These are phyloP conservation scores for Callyntrura sp. DNA, from an alignment of 2,888 invertebrate genomes.

Conservation along the genomic window DNA sequence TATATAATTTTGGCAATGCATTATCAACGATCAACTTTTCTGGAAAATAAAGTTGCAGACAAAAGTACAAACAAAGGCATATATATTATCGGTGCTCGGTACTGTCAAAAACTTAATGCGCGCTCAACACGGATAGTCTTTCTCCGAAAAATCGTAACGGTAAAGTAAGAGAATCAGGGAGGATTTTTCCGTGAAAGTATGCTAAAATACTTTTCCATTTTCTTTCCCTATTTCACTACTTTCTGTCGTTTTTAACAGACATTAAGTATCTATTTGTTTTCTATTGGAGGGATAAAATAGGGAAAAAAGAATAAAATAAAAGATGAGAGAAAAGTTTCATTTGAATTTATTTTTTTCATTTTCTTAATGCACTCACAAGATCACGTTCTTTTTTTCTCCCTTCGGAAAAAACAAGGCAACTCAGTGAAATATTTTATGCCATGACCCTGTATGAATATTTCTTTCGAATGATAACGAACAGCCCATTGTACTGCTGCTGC, in stretches of 20 bases:
- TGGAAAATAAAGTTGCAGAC: slow-evolving; percentile 10
- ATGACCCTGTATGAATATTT: slow-evolving; percentile 50
- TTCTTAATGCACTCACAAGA: slow-evolving; percentile 54
- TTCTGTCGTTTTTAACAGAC: not conserved
- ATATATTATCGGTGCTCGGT: slow-evolving; percentile 2
- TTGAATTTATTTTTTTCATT: slow-evolving; percentile 59
- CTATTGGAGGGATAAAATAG: slow-evolving; percentile 18
- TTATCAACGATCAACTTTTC: slow-evolving; percentile 29
- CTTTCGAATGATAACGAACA: slow-evolving; percentile 39
- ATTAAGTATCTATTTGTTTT: slow-evolving; percentile 36
- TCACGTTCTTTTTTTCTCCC: not conserved
- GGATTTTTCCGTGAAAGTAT: not conserved
- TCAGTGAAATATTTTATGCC: slow-evolving; percentile 46
- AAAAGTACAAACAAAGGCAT: slow-evolving; percentile 24
- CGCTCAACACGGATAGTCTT: slow-evolving; percentile 39
- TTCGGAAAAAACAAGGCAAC: slow-evolving; percentile 11
- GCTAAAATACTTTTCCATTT: not conserved
- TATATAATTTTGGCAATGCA: slow-evolving; percentile 34
- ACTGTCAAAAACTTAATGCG: slow-evolving; percentile 36
- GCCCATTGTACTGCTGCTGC: not conserved
- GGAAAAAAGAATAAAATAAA: not conserved
- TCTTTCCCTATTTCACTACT: not conserved
- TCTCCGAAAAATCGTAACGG: not conserved
- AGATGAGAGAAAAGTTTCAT: slow-evolving; percentile 37
- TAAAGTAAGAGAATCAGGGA: slow-evolving; percentile 28